Percentiles rank a stretch among this genome's conserved stretches.
These are phyloP conservation scores for Protaetia brevitarsis DNA, from an alignment of 1,140 invertebrate species.

Conservation along the genomic window DNA sequence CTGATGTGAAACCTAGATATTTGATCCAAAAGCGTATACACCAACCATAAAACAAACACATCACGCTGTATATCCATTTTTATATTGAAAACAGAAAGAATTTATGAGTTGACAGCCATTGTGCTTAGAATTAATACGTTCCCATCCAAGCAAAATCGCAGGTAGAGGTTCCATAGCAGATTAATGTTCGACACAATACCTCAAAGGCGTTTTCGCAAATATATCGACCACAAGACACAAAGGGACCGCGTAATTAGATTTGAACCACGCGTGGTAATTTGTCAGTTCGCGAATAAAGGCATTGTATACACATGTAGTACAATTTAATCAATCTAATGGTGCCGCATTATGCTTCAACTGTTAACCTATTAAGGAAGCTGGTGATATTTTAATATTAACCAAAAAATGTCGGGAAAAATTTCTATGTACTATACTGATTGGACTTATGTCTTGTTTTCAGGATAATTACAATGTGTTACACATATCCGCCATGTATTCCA, in stretches of 20 bases:
- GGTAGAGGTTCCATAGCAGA: no score
- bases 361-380: not conserved
- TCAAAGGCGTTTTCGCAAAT: not conserved
- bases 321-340: constrained; percentile 18
- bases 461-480: constrained; percentile 93
- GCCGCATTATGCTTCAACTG: not conserved
- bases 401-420: not conserved
- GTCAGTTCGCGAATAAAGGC: not conserved
- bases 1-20: no score
- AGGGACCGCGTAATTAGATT: not conserved
- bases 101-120: no score
- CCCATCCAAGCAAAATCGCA: no score
- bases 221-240: constrained; percentile 7
- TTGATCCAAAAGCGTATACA: no score
- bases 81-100: no score
- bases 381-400: not conserved
- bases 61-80: no score
- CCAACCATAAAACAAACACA: no score
- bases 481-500: constrained; percentile 87
- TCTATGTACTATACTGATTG: not conserved
- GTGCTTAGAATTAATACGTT: no score
- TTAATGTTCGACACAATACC: not conserved
- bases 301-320: constrained; percentile 1
- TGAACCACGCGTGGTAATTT: not conserved
- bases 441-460: constrained; percentile 54